Evolutionary conservation across 2,797 vertebrate genomes (phyloP), one percentile per base, ranked within the genome.

Genomic region (Coluber constrictor): DNA sequence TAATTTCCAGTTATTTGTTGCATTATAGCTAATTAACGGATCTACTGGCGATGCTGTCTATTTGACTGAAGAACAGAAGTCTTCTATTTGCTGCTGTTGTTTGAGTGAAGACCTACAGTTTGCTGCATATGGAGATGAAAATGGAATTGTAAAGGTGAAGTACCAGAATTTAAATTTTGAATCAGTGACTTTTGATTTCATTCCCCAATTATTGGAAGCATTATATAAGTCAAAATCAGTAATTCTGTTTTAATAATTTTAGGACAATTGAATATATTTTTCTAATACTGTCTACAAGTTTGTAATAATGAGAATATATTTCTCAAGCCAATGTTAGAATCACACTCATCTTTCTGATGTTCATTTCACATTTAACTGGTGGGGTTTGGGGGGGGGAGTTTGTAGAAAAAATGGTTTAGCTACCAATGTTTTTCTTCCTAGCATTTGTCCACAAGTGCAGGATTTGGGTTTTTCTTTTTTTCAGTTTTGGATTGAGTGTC

Each of bases 71-170:
- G 97, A 97, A 90, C 98, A 97, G 95, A 93, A 97, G 0, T 98
- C 97, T 18, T 97, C 98, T 89, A 98, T 99, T 94, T 98, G 98
- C 27, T 98, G 98, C 92, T 98, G 98, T 55, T 98, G 98, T 90
- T 93, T 99, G 93, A 98, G 97, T 96, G 96, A 95, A 86, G 94
- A 98, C 93, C 96, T 97, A 63, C 96, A 97, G 54, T 96, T 97
- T 27, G 96, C 98, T 87, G 98, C 96, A 1, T 97, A 98, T 94
- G 99, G 99, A 88, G 97, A 97, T 29, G 98, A 98, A 86, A 97
- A 97, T 47, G 99, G 99, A 92, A 96, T 96, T 23, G 95, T 98
- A 79, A 96, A 98, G 99, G 98, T 98, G 97, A 88, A 93, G 95
- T 96, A 25, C 2, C 20, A 83, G 20, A 93, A 32, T n/a, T 7